These are phyloP conservation scores for Pogonocherus hispidulus DNA, from an alignment of 2,888 invertebrate species.

Conservation along the genomic window DNA sequence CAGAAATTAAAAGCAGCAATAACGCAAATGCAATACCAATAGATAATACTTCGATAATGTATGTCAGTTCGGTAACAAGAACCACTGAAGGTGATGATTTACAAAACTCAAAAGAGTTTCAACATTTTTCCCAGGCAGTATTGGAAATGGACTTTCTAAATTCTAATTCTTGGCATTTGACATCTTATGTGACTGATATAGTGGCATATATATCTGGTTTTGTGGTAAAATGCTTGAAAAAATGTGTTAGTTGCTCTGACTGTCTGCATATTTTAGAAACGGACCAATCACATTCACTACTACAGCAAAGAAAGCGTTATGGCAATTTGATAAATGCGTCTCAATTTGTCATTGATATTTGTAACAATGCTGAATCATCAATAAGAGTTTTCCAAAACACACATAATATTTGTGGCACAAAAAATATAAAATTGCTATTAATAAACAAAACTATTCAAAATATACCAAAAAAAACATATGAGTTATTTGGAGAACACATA, in stretches of 20 bases:
- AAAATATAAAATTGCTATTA: slow-evolving; percentile 13
- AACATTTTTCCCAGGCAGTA: not conserved
- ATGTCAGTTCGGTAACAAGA: not conserved
- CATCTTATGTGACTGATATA: slow-evolving; percentile 9
- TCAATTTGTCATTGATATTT: slow-evolving; percentile 30
- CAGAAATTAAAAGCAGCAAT: not conserved
- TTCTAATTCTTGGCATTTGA: not conserved
- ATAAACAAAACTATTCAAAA: slow-evolving; percentile 18
- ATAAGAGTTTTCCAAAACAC: slow-evolving; percentile 34
- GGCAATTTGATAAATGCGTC: slow-evolving; percentile 31
- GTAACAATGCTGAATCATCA: slow-evolving; percentile 33
- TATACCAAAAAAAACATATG: slow-evolving; percentile 9
- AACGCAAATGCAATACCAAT: not conserved
- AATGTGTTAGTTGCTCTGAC: slow-evolving; percentile 28
- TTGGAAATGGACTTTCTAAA: not conserved
- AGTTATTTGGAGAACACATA: not conserved
- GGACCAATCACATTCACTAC: slow-evolving; percentile 18
- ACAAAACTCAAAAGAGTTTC: not conserved
- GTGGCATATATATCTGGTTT: slow-evolving; percentile 29
- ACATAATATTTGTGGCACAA: slow-evolving; percentile 35
- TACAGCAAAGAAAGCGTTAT: slow-evolving; percentile 35
- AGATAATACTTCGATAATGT: not conserved
- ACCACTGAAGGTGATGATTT: not conserved
- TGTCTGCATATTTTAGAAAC: slow-evolving; percentile 30
- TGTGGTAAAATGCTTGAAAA: slow-evolving; percentile 29